These are phyloP conservation scores for Tortrix viridana DNA, from an alignment of 2,888 invertebrate species.

Conservation along the genomic window DNA sequence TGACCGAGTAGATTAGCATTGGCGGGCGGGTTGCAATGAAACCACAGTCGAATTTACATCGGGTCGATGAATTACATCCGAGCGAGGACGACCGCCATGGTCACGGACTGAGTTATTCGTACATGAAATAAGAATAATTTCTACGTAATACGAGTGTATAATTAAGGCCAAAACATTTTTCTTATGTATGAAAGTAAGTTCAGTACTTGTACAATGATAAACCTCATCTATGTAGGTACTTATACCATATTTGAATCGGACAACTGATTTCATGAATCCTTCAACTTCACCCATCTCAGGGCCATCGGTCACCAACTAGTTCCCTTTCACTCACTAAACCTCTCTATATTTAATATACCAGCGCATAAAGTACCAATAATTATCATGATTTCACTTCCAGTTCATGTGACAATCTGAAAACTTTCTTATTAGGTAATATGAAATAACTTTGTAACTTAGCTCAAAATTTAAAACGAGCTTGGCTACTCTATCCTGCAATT, in stretches of 20 bases:
- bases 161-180: not conserved
- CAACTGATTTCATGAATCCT: too few species aligned
- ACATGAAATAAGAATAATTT: conserved; percentile 17
- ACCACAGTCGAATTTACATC: conserved; percentile 20
- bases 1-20: conserved; percentile 6
- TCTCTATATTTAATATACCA: too few species aligned
- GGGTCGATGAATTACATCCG: conserved; percentile 39
- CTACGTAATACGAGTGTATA: not conserved
- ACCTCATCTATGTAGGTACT: too few species aligned
- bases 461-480: conserved; percentile 14
- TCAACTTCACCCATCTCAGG: too few species aligned
- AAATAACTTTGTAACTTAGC: conserved; percentile 8
- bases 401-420: not conserved
- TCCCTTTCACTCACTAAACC: too few species aligned
- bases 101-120: conserved; percentile 31
- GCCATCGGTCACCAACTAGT: too few species aligned
- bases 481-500: conserved; percentile 12
- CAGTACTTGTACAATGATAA: too few species aligned
- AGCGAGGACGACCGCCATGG: conserved; percentile 40
- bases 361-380: too few species aligned
- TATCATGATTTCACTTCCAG: too few species aligned
- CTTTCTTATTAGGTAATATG: not conserved
- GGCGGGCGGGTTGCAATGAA: conserved; percentile 15
- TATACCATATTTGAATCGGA: too few species aligned
- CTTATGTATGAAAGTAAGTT: too few species aligned